Conservation (phyloP, 2,797 vertebrate genomes). For the Notolabrus celidotus region DNA sequence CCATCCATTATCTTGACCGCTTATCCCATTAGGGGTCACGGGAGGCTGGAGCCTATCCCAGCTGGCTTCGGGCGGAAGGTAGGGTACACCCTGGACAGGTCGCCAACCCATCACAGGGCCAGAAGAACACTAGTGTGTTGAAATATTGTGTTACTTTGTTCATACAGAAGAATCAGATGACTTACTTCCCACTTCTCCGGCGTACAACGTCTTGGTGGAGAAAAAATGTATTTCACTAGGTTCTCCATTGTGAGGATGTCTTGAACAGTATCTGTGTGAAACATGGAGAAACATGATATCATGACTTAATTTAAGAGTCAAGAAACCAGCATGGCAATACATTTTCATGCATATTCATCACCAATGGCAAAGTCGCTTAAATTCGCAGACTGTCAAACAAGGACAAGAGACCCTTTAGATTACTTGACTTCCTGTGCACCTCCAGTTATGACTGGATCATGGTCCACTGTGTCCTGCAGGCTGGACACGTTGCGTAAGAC, state of each 20-base stretch:
- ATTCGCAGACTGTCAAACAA: conserved; percentile 22
- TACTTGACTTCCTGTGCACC: conserved; percentile 34
- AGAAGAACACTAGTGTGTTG: too few species aligned
- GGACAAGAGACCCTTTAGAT: conserved; percentile 24
- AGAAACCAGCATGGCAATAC: neutral
- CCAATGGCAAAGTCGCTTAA: neutral
- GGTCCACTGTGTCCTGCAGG: conserved; percentile 48
- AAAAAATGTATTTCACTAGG: conserved; percentile 58
- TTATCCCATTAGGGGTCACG: too few species aligned
- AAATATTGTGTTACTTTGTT: neutral
- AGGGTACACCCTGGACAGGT: too few species aligned
- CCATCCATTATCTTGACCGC: too few species aligned
- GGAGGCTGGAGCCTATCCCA: too few species aligned
- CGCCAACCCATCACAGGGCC: too few species aligned
- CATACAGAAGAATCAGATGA: conserved; percentile 19
- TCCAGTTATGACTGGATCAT: conserved; percentile 29
- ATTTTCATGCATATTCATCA: neutral
- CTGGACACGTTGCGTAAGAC: conserved; percentile 64
- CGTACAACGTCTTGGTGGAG: conserved; percentile 60
- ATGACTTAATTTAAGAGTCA: neutral
- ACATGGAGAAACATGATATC: conserved; percentile 14
- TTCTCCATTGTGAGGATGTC: conserved; percentile 73
- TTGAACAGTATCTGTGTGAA: conserved; percentile 49
- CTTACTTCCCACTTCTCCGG: conserved; percentile 73
- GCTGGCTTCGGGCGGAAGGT: too few species aligned